Percentiles rank a stretch among this genome's conserved stretches.
Evolutionary conservation across 2,888 invertebrate species (phyloP).

Genomic region (Chydorus sphaericus): DNA sequence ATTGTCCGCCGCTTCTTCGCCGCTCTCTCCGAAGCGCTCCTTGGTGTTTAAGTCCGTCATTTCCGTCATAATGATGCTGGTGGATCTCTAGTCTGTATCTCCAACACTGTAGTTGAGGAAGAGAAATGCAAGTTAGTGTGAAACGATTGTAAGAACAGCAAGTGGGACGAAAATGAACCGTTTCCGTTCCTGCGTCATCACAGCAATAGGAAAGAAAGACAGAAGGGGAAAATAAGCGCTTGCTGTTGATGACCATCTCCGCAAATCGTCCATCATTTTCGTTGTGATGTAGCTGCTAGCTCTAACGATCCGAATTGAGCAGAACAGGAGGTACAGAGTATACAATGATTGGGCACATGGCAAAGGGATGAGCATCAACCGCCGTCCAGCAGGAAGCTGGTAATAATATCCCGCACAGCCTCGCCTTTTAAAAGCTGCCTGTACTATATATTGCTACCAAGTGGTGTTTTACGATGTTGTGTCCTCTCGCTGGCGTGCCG

Average conservation of each 20-base stretch:
- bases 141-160: not conserved
- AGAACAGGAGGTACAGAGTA: no score
- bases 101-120: not conserved
- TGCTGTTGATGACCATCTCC: conserved; percentile 1
- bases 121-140: not conserved
- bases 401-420: conserved; percentile 3
- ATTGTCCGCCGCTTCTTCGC: not conserved
- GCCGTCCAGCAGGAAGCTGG: conserved; percentile 1
- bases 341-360: no score
- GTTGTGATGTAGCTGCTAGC: not conserved
- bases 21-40: not conserved
- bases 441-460: not conserved
- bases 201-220: not conserved
- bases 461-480: conserved; percentile 5
- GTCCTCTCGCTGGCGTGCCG: not conserved
- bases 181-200: no score
- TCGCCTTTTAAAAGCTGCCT: not conserved
- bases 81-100: no score
- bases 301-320: no score
- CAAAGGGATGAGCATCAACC: no score
- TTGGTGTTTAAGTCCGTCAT: not conserved
- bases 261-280: conserved; percentile 1
- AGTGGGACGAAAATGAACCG: no score
- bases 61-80: not conserved
- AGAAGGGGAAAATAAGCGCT: not conserved